A percentile compares a stretch with the other conserved stretches of the same genome.
Conservation (phyloP, 1,140 invertebrate genomes). For the Hermetia illucens region DNA sequence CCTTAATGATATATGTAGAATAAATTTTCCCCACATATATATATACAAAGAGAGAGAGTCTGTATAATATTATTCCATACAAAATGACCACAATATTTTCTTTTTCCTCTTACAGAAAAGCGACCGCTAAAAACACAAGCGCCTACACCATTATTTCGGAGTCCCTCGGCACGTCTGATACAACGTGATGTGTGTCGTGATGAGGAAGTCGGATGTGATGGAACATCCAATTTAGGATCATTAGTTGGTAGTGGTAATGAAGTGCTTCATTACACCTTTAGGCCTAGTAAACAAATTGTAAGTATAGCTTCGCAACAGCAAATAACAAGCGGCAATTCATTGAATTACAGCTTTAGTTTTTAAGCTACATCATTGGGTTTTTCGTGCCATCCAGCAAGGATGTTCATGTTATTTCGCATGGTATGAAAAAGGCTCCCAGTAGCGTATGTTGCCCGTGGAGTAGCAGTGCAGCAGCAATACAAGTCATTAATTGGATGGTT, state of each 20-base stretch:
- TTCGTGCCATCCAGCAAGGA: too few species aligned
- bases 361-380: neutral
- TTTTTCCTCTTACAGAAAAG: constrained; percentile 17
- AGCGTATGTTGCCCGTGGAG: too few species aligned
- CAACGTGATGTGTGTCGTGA: constrained; percentile 23
- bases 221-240: constrained; percentile 12
- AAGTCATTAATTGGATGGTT: too few species aligned
- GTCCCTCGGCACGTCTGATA: constrained; percentile 23
- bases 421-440: too few species aligned
- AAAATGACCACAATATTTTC: too few species aligned
- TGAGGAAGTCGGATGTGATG: constrained; percentile 8
- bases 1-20: too few species aligned
- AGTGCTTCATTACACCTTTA: constrained; percentile 29
- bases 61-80: too few species aligned
- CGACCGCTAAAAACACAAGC: constrained; percentile 23
- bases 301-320: constrained; percentile 14
- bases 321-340: neutral
- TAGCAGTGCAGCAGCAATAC: too few species aligned
- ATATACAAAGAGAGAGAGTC: too few species aligned
- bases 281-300: constrained; percentile 30
- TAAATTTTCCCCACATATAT: too few species aligned
- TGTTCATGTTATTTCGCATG: too few species aligned
- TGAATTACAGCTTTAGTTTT: neutral
- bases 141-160: constrained; percentile 21
- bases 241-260: constrained; percentile 18